Evolutionary conservation across 2,797 vertebrate genomes (phyloP).

Genomic region (Centroberyx gerrardi): DNA sequence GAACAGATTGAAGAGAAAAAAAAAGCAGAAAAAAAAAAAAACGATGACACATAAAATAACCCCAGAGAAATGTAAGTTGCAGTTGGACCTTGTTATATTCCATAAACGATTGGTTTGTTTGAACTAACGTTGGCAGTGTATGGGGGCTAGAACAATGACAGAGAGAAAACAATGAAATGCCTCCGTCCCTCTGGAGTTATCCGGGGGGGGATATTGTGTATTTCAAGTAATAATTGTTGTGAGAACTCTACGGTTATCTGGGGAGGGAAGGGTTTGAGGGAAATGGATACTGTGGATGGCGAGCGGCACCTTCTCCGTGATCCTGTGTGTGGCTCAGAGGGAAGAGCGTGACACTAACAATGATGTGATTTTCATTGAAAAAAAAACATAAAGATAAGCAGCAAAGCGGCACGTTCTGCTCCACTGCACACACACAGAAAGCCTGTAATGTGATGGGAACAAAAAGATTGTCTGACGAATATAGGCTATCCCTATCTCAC

Average conservation of each 20-base stretch:
- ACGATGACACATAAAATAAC: slow-evolving; percentile 34
- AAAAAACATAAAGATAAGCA: neutral
- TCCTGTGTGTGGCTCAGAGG: slow-evolving; percentile 15
- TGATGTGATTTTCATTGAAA: slow-evolving; percentile 1
- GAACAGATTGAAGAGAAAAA: slow-evolving; percentile 43
- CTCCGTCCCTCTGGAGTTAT: slow-evolving; percentile 72
- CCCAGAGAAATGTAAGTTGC: slow-evolving; percentile 35
- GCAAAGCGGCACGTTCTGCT: slow-evolving; percentile 5
- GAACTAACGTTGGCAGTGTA: slow-evolving; percentile 64
- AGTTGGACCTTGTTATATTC: slow-evolving; percentile 73
- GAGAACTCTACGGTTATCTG: slow-evolving; percentile 68
- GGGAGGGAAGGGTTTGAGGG: slow-evolving; percentile 57
- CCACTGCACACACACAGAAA: slow-evolving; percentile 1
- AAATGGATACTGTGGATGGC: slow-evolving; percentile 54
- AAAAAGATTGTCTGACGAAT: neutral
- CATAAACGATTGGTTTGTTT: slow-evolving; percentile 74
- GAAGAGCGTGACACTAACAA: neutral
- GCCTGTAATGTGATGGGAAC: slow-evolving; percentile 10
- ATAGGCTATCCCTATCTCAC: neutral
- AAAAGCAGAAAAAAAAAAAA: slow-evolving; percentile 7
- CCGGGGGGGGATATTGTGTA: slow-evolving; percentile 59
- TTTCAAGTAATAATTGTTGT: slow-evolving; percentile 81
- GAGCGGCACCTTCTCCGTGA: slow-evolving; percentile 10
- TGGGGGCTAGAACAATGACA: slow-evolving; percentile 62
- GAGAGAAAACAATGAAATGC: slow-evolving; percentile 77